These are phyloP conservation scores for Pachliopta kotzebuea DNA, from an alignment of 2,888 invertebrate genomes.

Conservation along the genomic window DNA sequence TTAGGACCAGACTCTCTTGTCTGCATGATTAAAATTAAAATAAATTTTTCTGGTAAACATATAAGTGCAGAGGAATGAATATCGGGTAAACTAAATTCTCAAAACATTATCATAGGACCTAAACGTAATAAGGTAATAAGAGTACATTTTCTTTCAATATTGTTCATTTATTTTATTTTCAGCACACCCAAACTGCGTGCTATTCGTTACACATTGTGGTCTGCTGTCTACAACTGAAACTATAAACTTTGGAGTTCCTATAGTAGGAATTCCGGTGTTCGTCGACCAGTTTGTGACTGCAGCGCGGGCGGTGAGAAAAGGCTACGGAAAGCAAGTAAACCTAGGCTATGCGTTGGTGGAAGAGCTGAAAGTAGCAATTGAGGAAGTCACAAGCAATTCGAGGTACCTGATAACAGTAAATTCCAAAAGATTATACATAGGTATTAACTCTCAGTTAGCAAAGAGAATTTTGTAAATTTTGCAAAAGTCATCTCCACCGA, in stretches of 20 bases:
- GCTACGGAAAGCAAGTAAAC: constrained; percentile 46
- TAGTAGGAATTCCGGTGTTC: constrained; percentile 49
- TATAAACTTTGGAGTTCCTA: constrained; percentile 46
- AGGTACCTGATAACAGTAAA: constrained; percentile 36
- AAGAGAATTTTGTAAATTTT: no score
- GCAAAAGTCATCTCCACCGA: no score
- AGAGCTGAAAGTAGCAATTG: constrained; percentile 45
- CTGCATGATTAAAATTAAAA: no score
- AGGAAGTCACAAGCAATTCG: constrained; percentile 41
- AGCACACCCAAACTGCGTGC: constrained; percentile 46
- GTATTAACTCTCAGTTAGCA: no score
- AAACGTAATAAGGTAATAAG: no score
- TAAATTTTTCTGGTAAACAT: no score
- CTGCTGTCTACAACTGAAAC: constrained; percentile 47
- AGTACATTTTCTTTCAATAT: no score
- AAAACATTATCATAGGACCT: no score
- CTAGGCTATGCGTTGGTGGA: constrained; percentile 41
- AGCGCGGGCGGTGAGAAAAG: constrained; percentile 46
- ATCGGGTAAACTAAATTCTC: no score
- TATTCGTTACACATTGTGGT: constrained; percentile 50
- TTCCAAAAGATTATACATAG: no score
- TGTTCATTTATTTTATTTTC: not conserved
- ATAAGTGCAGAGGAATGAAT: no score
- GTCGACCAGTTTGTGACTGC: constrained; percentile 57
- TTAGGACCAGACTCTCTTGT: no score